Base-by-base conservation (phyloP, 2,113 vertebrate genomes). In the Gobio gobio region DNA sequence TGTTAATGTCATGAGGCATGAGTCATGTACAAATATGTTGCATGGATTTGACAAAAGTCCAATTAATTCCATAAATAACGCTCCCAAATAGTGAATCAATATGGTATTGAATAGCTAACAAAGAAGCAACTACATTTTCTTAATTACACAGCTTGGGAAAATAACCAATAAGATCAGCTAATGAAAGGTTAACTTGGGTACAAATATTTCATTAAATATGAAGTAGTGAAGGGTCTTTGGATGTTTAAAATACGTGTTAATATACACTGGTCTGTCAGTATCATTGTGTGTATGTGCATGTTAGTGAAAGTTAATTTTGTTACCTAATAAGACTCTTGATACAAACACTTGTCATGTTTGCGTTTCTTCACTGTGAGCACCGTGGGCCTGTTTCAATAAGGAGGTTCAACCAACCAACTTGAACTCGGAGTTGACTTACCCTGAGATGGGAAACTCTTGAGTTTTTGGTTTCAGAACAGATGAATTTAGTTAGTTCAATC, bases 11-110 rank as follows among this genome's bases (percentile, higher is more conserved):
- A 66, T 58, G 16, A 82, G 47, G 22, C 29, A 40, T 82, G 80
- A 82, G 13, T 66, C 18, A 51, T 56, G 22, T 22, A 66, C 20
- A 72, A 43, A 58, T 72, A n/a, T 82, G 13, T 43, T 72, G 61
- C 18, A 72, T 56, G 47, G 82, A 74, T 64, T 54, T 36, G 56
- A 83, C 40, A 40, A 26, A 26, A 49, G 49, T 79, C 66, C 84
- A 73, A 40, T 33, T 66, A 40, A 76, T 77, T 78, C 59, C 78
- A 74, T 12, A 72, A 54, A 82, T 54, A 64, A 74, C 75, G 81
- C 56, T 43, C 66, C n/a, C 59, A 84, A 85, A 88, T 78, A 76
- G 84, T 49, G 51, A n/a, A 73, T 88, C 75, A 80, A 83, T 86
- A 63, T 12, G 0, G 49, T 81, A 68, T 47, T 58, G 70, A 86